Base-by-base conservation (phyloP, 2,888 invertebrate genomes). In the Xestia ashworthii region DNA sequence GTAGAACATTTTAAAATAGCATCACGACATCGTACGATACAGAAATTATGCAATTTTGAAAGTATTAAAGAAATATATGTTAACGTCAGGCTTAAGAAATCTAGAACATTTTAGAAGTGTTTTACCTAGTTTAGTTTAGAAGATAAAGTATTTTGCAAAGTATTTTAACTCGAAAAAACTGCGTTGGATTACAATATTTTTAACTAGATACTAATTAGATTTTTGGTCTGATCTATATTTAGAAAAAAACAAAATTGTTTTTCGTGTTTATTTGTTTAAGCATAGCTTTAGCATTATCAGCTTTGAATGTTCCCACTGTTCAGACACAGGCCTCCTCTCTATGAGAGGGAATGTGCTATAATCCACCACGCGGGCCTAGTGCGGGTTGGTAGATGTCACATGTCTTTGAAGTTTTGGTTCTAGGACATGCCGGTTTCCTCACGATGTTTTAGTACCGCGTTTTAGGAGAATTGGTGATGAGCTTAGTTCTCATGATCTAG, bases 31-130 rank as follows among this genome's bases (percentile, higher is more conserved):
- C 65, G 65, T 55, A 65, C 16, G 55, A 76, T 66, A 41, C 16
- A 12, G 22, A 58, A 77, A 76, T 76, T 66, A 32, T 48, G 76
- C 67, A 78, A 76, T 41, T 41, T 78, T 48, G 76, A 76, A 76
- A 78, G 76, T 76, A 48, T 41, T 53, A 0, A 0, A 16, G n/a
- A 76, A 55, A 41, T 44, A 41, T 41, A 32, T 41, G 11, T 25
- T 78, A 12, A 41, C 25, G 58, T 48, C 58, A 58, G 41, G 16
- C 22, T 48, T 55, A 38, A 16, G 66, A 48, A 78, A 76, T 48
- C 48, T 58, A 74, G 76, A 76, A 77, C 65, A 46, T 64, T 76
- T 75, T 44, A 65, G n/a, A 8, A 48, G 48, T 50, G 4, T 44
- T 41, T 38, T 53, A 19, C 25, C 53, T 41, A 74, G 11, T 62